phyloP scores from a whole-genome alignment of 2,888 invertebrate species.

The Pterobdella sp. region DNA sequence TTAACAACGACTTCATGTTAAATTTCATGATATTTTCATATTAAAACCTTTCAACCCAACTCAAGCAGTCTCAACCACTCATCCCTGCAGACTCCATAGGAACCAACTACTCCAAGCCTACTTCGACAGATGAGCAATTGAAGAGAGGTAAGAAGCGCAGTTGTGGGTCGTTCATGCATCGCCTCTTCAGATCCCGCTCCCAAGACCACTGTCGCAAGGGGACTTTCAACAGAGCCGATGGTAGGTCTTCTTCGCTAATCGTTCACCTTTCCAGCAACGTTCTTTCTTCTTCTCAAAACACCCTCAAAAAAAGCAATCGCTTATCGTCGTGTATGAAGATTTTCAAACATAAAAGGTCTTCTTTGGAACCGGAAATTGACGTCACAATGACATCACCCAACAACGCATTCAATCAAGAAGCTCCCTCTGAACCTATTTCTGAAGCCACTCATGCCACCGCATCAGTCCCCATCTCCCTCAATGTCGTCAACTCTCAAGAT shows the following conservation, averaged over 20 bases:
- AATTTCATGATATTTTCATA: no score
- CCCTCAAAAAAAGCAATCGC: neutral
- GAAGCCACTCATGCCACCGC: neutral
- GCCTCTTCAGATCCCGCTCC: conserved; percentile 20
- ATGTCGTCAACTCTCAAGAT: neutral
- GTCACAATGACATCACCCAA: conserved; percentile 1
- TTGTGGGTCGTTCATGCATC: conserved; percentile 24
- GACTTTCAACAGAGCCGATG: neutral
- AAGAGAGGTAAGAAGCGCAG: neutral
- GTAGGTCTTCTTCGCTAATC: neutral
- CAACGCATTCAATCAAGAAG: neutral
- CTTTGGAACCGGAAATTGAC: conserved; percentile 1
- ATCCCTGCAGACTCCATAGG: neutral
- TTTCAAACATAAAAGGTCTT: neutral
- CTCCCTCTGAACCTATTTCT: neutral
- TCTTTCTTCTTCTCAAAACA: neutral
- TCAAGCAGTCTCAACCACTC: no score
- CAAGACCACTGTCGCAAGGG: neutral
- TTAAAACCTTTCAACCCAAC: no score
- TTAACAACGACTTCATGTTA: no score
- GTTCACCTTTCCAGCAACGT: conserved; percentile 2
- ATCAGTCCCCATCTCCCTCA: conserved; percentile 3
- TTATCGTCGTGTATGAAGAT: neutral
- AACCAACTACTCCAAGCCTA: neutral
- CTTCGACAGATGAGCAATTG: neutral